Conservation (phyloP, 1,140 invertebrate genomes). For the Pachypsylla venusta region DNA sequence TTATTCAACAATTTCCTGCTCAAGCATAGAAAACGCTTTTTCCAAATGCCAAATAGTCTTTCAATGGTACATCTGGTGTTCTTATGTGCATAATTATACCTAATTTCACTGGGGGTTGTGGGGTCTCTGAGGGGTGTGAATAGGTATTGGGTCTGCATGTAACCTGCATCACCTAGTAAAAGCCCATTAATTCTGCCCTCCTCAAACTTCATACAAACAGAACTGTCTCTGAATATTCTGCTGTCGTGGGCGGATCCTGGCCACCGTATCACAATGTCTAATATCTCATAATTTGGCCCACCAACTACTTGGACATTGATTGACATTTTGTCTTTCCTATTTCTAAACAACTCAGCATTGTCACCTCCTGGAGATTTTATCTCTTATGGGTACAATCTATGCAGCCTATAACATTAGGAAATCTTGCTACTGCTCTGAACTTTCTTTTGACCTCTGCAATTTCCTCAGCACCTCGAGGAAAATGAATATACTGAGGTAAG, state of each 20-base stretch:
- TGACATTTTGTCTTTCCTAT: constrained; percentile 15
- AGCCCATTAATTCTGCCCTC: no score
- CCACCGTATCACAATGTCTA: constrained; percentile 27
- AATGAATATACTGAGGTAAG: constrained; percentile 18
- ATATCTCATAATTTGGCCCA: constrained; percentile 24
- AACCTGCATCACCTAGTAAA: no score
- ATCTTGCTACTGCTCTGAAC: constrained; percentile 27
- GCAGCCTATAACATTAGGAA: constrained; percentile 30
- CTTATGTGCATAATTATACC: no score
- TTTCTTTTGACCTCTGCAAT: constrained; percentile 16
- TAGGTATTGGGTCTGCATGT: no score
- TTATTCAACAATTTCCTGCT: no score
- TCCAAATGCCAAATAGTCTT: no score
- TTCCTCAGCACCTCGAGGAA: constrained; percentile 22
- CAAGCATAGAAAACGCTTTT: no score
- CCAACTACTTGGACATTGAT: constrained; percentile 28
- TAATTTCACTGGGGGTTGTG: no score
- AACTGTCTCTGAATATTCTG: constrained; percentile 23
- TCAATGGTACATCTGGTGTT: no score
- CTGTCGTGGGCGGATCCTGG: constrained; percentile 28
- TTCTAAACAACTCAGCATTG: neutral
- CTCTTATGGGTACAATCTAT: constrained; percentile 31
- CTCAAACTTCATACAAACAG: no score
- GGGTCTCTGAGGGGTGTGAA: no score
- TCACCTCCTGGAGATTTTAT: constrained; percentile 25